Conservation (phyloP, 2,113 vertebrate genomes). For the Oreochromis niloticus region DNA sequence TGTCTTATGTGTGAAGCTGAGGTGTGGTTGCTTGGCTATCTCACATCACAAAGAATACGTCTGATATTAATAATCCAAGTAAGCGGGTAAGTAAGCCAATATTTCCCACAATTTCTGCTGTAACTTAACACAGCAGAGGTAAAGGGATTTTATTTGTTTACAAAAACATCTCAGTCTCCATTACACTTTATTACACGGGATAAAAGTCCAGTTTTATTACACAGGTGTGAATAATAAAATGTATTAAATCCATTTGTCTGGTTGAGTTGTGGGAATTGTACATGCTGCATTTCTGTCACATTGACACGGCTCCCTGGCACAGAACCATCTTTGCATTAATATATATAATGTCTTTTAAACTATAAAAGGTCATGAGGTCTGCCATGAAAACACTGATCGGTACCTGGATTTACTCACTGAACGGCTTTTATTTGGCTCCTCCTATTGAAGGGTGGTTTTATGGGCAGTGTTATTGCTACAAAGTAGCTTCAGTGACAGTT, state of each 20-base stretch:
- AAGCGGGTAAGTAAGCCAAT: background rate
- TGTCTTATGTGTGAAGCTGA: background rate
- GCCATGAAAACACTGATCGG: background rate
- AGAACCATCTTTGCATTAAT: background rate
- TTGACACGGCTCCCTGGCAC: background rate
- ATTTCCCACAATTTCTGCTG: background rate
- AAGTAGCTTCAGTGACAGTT: background rate
- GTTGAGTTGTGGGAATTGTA: background rate
- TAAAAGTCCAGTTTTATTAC: background rate
- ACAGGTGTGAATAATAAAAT: background rate
- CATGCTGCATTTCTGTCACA: background rate
- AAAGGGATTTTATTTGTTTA: background rate
- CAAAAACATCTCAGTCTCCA: background rate
- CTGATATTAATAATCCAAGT: background rate
- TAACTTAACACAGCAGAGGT: background rate
- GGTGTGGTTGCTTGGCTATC: background rate
- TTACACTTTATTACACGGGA: background rate
- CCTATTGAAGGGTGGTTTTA: background rate
- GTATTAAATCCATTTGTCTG: background rate
- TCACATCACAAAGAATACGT: background rate
- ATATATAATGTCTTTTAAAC: background rate
- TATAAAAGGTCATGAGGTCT: background rate
- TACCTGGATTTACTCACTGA: background rate
- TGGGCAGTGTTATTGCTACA: background rate
- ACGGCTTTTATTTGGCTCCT: background rate